Evolutionary conservation across 30 jellyfish, hydroid and myxozoan species (phyloP), one percentile per base, ranked within the genome.

Genomic region (Rhopilema esculentum): DNA sequence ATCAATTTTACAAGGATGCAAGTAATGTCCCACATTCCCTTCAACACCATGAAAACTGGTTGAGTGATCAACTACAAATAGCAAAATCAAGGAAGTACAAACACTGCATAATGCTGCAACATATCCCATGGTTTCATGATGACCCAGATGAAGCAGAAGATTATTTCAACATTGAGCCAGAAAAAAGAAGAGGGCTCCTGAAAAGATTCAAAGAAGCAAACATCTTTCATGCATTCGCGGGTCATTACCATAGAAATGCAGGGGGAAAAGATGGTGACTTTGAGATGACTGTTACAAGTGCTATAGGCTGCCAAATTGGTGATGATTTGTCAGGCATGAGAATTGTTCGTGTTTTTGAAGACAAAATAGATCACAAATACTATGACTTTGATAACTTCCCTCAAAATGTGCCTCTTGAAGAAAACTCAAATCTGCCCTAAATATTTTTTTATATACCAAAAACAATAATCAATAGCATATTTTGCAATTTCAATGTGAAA

Each of bases 161-260:
- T 53, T 95, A 95, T 80, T 95, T 95, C 85, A 95, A 95, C 86
- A 84, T 89, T 63, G 83, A 76, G 27, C 88, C 64, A 27, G 72
- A 78, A 21, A 30, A 25, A 52, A 63, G 99, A 30, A 66, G 26
- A 28, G 53, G 65, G 29, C 78, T 95, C 57, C 28, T 90, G 69
- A 25, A 69, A 21, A 85, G 75, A 26, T 80, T 95, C 21, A 73
- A 75, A 61, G 79, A 72, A 12, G 99, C 97, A 29, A 97, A 97
- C 20, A 81, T 95, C 19, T 74, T 66, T 20, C 91, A 90, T 79
- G 89, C 93, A 29, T 95, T 95, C 79, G 92, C 98, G 0, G 99
- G 99, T 4, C 99, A 95, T 91, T 95, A 95, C 67, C 99, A 95
- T 69, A 75, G 97, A 67, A 95, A 95, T 90, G 99, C 98, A 1